Conservation (phyloP, 2,888 invertebrate species). For the Cryptocephalus primarius region DNA sequence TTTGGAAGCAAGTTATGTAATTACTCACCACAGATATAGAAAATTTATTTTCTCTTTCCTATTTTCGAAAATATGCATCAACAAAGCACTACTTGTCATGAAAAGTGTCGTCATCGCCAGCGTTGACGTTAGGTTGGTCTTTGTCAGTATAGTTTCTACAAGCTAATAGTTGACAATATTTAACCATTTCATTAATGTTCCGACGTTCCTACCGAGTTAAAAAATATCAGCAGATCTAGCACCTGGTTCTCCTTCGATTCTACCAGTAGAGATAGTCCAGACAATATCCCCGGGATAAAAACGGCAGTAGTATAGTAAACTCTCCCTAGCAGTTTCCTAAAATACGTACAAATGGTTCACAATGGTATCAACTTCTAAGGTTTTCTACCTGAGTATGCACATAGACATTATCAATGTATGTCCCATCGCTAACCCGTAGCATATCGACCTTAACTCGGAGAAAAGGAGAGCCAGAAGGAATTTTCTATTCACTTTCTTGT, state of each 20-base stretch:
- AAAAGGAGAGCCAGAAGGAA: conserved; percentile 10
- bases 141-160: conserved; percentile 10
- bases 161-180: conserved; percentile 15
- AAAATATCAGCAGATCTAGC: conserved; percentile 22
- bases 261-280: conserved; percentile 20
- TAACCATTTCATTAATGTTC: background rate
- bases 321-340: conserved; percentile 15
- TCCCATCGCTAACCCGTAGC: conserved; percentile 42
- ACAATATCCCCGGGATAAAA: conserved; percentile 18
- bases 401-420: conserved; percentile 42
- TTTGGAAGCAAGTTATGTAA: no score
- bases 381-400: conserved; percentile 43
- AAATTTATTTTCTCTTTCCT: conserved; percentile 7
- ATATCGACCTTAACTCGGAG: conserved; percentile 40
- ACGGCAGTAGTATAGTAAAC: conserved; percentile 17
- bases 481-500: conserved; percentile 38
- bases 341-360: conserved; percentile 6
- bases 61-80: conserved; percentile 20
- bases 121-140: conserved; percentile 6
- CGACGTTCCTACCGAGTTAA: conserved; percentile 19
- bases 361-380: background rate
- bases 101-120: conserved; percentile 18
- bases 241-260: conserved; percentile 22
- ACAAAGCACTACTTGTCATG: conserved; percentile 17
- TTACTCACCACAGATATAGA: background rate